Evolutionary conservation across 2,113 vertebrate species (phyloP).

Genomic region (Saccopteryx bilineata): DNA sequence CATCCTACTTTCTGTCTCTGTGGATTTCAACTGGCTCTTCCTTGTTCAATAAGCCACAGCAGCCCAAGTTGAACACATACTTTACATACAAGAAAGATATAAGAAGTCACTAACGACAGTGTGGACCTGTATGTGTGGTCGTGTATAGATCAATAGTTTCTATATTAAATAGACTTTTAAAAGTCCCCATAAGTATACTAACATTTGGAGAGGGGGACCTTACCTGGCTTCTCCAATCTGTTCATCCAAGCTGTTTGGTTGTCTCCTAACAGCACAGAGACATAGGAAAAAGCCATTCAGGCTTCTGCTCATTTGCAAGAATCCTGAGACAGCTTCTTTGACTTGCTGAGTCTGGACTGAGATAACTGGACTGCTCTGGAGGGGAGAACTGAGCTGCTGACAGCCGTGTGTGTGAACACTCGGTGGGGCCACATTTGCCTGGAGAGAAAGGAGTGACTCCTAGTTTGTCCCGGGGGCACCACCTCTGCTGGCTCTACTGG

Average conservation of each 20-base stretch:
- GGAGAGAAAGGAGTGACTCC: neutral
- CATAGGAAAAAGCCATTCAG: neutral
- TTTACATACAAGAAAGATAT: neutral
- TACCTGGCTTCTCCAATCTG: neutral
- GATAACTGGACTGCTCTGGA: neutral
- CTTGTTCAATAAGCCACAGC: neutral
- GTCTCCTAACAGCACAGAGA: no score
- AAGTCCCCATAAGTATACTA: neutral
- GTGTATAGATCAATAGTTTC: neutral
- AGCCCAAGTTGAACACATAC: neutral
- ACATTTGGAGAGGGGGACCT: neutral
- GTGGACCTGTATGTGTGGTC: rapidly evolving
- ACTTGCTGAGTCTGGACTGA: rapidly evolving
- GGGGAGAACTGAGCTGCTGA: neutral
- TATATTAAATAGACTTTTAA: neutral
- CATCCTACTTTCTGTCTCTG: neutral
- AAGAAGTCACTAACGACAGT: rapidly evolving
- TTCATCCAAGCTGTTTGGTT: neutral
- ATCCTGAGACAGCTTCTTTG: neutral
- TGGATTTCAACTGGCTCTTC: neutral
- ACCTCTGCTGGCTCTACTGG: rapidly evolving
- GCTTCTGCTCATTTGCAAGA: neutral
- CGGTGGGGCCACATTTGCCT: rapidly evolving
- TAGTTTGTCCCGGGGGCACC: rapidly evolving
- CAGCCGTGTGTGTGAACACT: neutral